phyloP scores from a whole-genome alignment of 2,888 invertebrate genomes.

The Sipha maydis region DNA sequence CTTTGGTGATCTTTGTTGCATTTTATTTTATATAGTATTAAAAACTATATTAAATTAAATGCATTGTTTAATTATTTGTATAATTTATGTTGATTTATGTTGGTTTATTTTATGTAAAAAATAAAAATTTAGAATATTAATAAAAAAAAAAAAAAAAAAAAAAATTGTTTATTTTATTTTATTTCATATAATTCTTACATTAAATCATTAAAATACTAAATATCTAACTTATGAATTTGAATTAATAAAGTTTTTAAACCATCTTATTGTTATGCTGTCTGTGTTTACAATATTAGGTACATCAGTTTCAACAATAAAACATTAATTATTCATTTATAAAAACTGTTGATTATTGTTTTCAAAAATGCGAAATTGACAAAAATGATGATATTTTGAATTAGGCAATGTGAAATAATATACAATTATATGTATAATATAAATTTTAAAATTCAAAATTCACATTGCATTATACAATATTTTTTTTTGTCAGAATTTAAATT shows the following conservation, averaged over 20 bases:
- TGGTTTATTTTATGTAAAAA: constrained; percentile 32
- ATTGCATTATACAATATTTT: too few relatives aligned
- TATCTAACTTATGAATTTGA: not conserved
- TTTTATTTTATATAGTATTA: constrained; percentile 27
- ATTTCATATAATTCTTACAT: not conserved
- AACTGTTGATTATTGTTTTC: not conserved
- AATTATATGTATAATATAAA: too few relatives aligned
- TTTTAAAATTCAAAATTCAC: too few relatives aligned
- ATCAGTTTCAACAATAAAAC: not conserved
- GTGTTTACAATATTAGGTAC: not conserved
- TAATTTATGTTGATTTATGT: constrained; percentile 7
- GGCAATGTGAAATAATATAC: too few relatives aligned
- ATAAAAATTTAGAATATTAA: constrained; percentile 1
- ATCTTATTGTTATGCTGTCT: not conserved
- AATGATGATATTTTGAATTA: too few relatives aligned
- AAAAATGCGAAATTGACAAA: too few relatives aligned
- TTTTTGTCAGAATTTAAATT: too few relatives aligned
- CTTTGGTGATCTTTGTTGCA: constrained; percentile 31
- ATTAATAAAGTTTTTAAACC: not conserved
- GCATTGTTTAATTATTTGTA: constrained; percentile 30
- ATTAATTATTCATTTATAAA: not conserved
- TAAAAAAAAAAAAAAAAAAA: too few relatives aligned
- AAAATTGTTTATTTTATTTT: constrained; percentile 11
- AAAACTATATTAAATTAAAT: not conserved
- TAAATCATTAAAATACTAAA: not conserved